A percentile compares a stretch with the other conserved stretches of the same genome.
Conservation (phyloP, 2,113 vertebrate genomes). For the Labeo catla region DNA sequence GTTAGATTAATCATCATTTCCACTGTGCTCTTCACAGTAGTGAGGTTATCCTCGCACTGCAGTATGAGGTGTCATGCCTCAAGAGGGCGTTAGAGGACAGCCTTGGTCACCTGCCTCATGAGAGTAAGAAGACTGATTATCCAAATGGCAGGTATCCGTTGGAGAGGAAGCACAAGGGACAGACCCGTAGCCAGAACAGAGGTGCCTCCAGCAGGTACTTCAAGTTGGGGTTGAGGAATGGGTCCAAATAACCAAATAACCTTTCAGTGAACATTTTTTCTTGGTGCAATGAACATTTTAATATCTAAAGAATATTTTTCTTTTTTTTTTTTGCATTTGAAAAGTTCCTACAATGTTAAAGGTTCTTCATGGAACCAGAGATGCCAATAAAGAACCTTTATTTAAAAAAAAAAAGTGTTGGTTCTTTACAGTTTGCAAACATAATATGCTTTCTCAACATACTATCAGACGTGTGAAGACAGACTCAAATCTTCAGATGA, state of each 20-base stretch:
- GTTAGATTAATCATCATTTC: background rate
- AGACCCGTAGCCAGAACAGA: conserved; percentile 52
- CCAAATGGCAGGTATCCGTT: conserved; percentile 61
- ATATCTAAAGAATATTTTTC: background rate
- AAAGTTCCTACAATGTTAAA: background rate
- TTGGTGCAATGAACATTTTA: background rate
- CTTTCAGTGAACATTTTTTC: background rate
- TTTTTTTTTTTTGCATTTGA: background rate
- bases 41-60: conserved; percentile 73
- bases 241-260: background rate
- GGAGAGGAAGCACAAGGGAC: conserved; percentile 61
- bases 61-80: conserved; percentile 73
- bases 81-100: conserved; percentile 74
- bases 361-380: background rate
- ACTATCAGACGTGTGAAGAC: conserved; percentile 31
- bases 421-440: background rate
- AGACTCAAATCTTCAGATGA: conserved; percentile 51
- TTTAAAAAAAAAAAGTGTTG: background rate
- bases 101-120: conserved; percentile 71
- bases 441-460: background rate
- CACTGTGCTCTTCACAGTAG: conserved; percentile 52
- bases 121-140: conserved; percentile 69
- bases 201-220: conserved; percentile 60
- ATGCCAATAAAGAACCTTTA: background rate
- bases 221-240: background rate